Evolutionary conservation across 2,113 vertebrate species (phyloP).

Genomic region (Octodon degus): DNA sequence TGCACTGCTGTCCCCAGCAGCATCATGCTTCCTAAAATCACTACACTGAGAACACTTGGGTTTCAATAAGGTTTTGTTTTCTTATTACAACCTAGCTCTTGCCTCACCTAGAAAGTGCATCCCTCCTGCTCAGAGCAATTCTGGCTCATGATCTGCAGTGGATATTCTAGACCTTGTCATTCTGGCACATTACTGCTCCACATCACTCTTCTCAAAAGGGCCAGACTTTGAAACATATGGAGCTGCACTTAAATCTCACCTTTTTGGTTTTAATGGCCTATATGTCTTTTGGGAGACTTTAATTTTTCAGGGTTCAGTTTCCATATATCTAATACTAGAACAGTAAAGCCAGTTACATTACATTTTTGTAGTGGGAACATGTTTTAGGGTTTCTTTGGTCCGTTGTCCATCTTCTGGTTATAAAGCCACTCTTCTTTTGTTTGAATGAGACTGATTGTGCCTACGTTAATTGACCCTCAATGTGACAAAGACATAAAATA

Average conservation of each 20-base stretch:
- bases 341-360: neutral
- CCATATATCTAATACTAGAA: neutral
- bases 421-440: neutral
- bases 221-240: neutral
- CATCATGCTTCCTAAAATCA: neutral
- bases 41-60: neutral
- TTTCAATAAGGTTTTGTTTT: constrained; percentile 1
- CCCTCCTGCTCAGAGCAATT: neutral
- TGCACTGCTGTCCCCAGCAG: neutral
- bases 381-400: neutral
- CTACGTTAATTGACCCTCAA: neutral
- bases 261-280: constrained; percentile 34
- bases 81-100: neutral
- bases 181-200: neutral
- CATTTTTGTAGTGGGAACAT: neutral
- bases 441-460: neutral
- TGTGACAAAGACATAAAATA: neutral
- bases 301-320: neutral
- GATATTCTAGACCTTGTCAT: neutral
- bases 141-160: neutral
- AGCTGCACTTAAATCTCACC: neutral
- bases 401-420: neutral
- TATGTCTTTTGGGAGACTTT: neutral
- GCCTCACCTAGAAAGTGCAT: neutral
- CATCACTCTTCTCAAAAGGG: neutral